A percentile compares a stretch with the other conserved stretches of the same genome.
Conservation (phyloP, 23 tunicate genomes). For the Corella eumyota region DNA sequence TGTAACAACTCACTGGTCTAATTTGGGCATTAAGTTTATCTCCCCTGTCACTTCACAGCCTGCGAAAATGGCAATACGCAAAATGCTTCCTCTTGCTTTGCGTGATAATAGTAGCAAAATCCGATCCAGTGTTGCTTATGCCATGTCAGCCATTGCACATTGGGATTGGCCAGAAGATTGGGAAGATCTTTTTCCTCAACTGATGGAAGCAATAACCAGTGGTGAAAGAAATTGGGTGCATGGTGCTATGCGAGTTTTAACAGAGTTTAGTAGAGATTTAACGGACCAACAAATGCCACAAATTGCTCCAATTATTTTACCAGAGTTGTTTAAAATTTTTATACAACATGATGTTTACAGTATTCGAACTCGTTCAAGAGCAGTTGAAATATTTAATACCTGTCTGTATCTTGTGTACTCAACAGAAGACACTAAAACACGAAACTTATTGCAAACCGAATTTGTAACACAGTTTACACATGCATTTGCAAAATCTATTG, state of each 20-base stretch:
- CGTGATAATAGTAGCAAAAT: slow-evolving; percentile 48
- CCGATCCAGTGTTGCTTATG: slow-evolving; percentile 64
- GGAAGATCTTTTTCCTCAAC: slow-evolving; percentile 50
- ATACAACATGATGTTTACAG: slow-evolving; percentile 29
- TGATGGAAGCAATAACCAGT: slow-evolving; percentile 59
- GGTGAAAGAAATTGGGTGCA: slow-evolving; percentile 51
- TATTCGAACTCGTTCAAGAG: slow-evolving; percentile 54
- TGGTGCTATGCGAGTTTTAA: slow-evolving; percentile 83
- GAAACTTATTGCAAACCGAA: slow-evolving; percentile 9
- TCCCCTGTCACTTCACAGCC: slow-evolving; percentile 55
- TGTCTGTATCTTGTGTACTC: slow-evolving; percentile 41
- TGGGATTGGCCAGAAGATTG: slow-evolving; percentile 96
- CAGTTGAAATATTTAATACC: slow-evolving; percentile 67
- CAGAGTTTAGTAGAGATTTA: slow-evolving; percentile 67
- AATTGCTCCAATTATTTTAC: slow-evolving; percentile 62
- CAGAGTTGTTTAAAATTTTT: slow-evolving; percentile 50
- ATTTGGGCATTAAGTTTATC: slow-evolving; percentile 48
- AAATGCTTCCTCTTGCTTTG: slow-evolving; percentile 65
- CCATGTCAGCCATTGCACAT: slow-evolving; percentile 77
- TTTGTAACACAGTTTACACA: slow-evolving; percentile 50
- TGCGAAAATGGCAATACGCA: slow-evolving; percentile 51
- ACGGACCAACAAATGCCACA: slow-evolving; percentile 52
- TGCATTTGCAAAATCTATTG: slow-evolving; percentile 36
- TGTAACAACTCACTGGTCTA: slow-evolving; percentile 71
- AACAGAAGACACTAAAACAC: slow-evolving; percentile 13